Evolutionary conservation across 2,113 vertebrate species (phyloP).

Genomic region (Phoenicopterus ruber): DNA sequence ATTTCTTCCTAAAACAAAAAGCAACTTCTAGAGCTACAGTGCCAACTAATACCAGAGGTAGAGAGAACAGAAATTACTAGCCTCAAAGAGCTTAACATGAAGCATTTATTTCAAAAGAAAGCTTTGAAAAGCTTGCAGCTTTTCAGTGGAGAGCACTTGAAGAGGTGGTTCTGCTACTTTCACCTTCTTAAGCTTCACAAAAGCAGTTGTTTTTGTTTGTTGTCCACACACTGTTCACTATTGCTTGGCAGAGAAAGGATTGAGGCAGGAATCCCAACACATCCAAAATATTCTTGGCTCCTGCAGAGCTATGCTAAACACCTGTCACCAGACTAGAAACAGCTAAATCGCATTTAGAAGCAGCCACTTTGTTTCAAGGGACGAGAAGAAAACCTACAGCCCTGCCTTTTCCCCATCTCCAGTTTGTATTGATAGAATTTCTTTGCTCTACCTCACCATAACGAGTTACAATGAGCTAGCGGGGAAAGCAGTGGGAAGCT

Average conservation of each 20-base stretch:
- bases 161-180: background rate
- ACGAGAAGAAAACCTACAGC: background rate
- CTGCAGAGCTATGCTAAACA: background rate
- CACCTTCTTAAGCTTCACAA: background rate
- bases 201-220: background rate
- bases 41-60: background rate
- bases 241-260: background rate
- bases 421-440: background rate
- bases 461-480: background rate
- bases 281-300: background rate
- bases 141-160: background rate
- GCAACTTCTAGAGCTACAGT: background rate
- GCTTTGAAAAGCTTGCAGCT: background rate
- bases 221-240: background rate
- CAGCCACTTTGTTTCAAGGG: background rate
- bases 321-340: background rate
- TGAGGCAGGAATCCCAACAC: background rate
- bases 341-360: background rate
- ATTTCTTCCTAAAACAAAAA: background rate
- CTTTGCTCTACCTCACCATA: background rate
- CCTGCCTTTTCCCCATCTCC: background rate
- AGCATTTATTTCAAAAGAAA: background rate
- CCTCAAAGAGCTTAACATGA: background rate
- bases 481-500: background rate
- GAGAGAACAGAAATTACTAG: background rate